A percentile compares a stretch with the other conserved stretches of the same genome.
These are phyloP conservation scores for Vidua macroura DNA, from an alignment of 2,113 vertebrate genomes.

Conservation along the genomic window DNA sequence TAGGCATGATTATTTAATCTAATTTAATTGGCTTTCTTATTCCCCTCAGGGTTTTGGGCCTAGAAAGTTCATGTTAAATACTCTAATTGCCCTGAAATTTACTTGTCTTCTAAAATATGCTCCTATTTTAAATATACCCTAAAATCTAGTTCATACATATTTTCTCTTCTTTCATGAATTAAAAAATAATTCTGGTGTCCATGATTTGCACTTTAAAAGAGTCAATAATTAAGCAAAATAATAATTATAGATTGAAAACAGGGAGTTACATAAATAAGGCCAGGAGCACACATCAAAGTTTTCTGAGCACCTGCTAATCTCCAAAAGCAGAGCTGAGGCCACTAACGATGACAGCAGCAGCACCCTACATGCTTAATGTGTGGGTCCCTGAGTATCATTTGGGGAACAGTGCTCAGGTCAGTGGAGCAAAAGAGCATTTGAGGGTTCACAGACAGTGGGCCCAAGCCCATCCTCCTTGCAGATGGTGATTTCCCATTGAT, in stretches of 20 bases:
- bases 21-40: slow-evolving; percentile 77
- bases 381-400: neutral
- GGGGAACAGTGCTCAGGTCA: neutral
- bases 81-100: slow-evolving; percentile 76
- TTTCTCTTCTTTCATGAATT: slow-evolving; percentile 46
- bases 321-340: neutral
- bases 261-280: slow-evolving; percentile 21
- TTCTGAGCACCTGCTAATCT: neutral
- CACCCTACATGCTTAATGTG: neutral
- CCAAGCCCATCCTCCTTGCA: neutral
- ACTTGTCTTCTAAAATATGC: slow-evolving; percentile 55
- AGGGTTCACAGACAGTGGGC: neutral
- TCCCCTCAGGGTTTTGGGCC: slow-evolving; percentile 67
- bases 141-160: slow-evolving; percentile 61
- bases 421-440: neutral
- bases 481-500: fast-evolving
- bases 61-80: slow-evolving; percentile 75
- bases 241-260: slow-evolving; percentile 42
- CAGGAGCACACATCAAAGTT: slow-evolving; percentile 60
- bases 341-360: neutral
- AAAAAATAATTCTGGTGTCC: slow-evolving; percentile 23
- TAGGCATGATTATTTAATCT: slow-evolving; percentile 76
- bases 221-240: slow-evolving; percentile 62
- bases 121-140: slow-evolving; percentile 48
- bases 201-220: slow-evolving; percentile 70